Conservation (phyloP, 2,113 vertebrate species). For the Psilopsiagon aymara region DNA sequence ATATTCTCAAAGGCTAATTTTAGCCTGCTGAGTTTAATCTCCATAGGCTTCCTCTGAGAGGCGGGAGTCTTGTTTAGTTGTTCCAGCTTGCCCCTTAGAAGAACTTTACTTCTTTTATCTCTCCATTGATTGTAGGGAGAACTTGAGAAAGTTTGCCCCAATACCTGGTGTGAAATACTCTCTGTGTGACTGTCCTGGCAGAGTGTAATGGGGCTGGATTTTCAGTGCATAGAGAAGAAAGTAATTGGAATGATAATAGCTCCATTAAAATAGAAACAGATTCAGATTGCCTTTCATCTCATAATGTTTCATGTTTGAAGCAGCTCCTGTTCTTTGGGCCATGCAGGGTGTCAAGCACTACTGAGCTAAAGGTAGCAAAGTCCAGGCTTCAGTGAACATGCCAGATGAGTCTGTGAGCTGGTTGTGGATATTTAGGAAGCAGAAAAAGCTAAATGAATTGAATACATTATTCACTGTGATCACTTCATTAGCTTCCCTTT, state of each 20-base stretch:
- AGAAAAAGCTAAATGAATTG: neutral
- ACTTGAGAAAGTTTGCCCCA: neutral
- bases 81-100: neutral
- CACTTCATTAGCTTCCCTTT: slow-evolving; percentile 31
- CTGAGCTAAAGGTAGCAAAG: neutral
- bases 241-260: neutral
- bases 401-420: neutral
- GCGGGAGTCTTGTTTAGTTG: neutral
- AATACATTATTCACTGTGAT: neutral
- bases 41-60: neutral
- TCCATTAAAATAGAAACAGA: neutral
- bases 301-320: neutral
- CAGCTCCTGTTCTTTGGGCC: neutral
- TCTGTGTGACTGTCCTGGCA: neutral
- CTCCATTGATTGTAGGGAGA: neutral
- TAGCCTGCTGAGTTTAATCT: neutral
- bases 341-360: neutral
- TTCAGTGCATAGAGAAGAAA: neutral
- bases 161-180: neutral
- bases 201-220: neutral
- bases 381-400: neutral
- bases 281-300: neutral
- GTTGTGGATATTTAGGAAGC: slow-evolving; percentile 2
- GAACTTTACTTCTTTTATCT: neutral
- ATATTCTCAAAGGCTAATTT: neutral